phyloP scores from a whole-genome alignment of 2,888 invertebrate species.

The Saturnia pavonia region DNA sequence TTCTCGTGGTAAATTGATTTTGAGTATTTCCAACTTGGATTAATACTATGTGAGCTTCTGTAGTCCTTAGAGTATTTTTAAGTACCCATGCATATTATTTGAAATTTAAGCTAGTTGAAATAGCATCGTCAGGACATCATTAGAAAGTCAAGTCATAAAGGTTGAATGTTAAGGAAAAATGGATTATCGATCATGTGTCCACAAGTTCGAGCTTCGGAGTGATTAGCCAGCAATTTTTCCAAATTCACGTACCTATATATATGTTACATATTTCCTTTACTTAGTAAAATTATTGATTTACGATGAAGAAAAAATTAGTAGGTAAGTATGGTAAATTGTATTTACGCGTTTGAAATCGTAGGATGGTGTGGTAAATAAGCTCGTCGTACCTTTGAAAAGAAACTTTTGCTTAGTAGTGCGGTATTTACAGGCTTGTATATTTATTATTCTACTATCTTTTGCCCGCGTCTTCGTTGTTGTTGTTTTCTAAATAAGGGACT shows the following conservation, averaged over 20 bases:
- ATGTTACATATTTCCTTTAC: not conserved
- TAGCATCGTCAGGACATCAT: not conserved
- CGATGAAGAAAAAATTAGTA: not conserved
- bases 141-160: not conserved
- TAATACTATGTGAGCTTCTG: not conserved
- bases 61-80: not conserved
- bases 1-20: not conserved
- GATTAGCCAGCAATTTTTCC: not conserved
- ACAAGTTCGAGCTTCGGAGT: too few species aligned
- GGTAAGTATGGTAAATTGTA: too few species aligned
- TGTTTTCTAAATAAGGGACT: too few species aligned
- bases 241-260: not conserved
- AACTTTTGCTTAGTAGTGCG: not conserved
- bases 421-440: too few species aligned
- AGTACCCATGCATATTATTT: not conserved
- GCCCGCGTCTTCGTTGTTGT: too few species aligned
- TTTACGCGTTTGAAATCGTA: not conserved
- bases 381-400: not conserved
- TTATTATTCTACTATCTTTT: too few species aligned
- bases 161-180: not conserved
- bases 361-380: not conserved
- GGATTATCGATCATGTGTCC: not conserved
- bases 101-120: not conserved
- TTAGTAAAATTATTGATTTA: not conserved
- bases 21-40: not conserved